Conservation (phyloP, 2,888 invertebrate species). For the Molorchus minor region DNA sequence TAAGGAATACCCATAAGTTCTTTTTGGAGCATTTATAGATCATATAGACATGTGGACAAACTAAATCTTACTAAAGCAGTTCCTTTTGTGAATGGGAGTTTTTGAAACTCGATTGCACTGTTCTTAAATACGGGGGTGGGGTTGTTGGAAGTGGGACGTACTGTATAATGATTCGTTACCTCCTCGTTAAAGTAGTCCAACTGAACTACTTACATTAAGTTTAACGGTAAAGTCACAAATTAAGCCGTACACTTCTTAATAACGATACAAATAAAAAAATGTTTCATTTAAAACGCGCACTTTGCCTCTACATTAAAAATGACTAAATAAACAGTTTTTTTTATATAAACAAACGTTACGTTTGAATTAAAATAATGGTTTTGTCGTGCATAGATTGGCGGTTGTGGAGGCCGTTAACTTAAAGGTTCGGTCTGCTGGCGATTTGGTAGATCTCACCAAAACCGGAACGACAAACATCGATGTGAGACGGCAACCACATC, state of each 20-base stretch:
- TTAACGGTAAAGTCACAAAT: conserved; percentile 34
- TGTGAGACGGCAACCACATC: conserved; percentile 54
- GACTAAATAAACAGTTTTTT: conserved; percentile 12
- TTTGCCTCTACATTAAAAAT: background rate
- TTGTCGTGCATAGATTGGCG: conserved; percentile 61
- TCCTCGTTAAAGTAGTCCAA: conserved; percentile 59
- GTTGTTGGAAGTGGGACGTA: too few relatives aligned
- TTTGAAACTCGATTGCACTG: too few relatives aligned
- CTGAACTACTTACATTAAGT: conserved; percentile 40
- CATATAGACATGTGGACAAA: too few relatives aligned
- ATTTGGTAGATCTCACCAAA: conserved; percentile 26
- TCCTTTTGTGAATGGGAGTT: too few relatives aligned
- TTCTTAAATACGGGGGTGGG: too few relatives aligned
- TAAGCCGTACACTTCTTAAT: conserved; percentile 31
- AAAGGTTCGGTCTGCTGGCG: conserved; percentile 20
- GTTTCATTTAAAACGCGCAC: conserved; percentile 4
- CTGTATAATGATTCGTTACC: conserved; percentile 62
- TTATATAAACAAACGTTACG: conserved; percentile 43
- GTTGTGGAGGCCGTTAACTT: conserved; percentile 47
- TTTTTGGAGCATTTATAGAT: too few relatives aligned
- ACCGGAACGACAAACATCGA: conserved; percentile 36
- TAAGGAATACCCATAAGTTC: too few relatives aligned
- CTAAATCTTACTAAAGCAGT: too few relatives aligned
- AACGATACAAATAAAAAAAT: conserved; percentile 35
- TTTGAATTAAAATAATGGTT: conserved; percentile 58